phyloP scores from a whole-genome alignment of 2,113 vertebrate genomes.

The Mesocricetus auratus region DNA sequence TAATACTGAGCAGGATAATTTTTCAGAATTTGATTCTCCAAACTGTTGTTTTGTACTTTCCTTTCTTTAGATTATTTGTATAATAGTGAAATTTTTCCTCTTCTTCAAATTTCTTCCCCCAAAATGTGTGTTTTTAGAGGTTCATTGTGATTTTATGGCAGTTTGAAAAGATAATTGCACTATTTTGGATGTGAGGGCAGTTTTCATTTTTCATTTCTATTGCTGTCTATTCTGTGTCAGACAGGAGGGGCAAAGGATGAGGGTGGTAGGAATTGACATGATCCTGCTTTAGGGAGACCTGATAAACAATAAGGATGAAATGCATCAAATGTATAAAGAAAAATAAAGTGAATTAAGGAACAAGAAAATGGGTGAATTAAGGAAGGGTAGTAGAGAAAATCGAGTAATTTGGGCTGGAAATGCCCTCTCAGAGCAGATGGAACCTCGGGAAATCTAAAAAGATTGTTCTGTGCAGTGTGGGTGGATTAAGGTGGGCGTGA shows the following conservation, averaged over 20 bases:
- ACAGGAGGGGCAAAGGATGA: background rate
- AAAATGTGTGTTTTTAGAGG: background rate
- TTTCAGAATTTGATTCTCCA: background rate
- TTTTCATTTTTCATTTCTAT: background rate
- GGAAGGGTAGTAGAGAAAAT: background rate
- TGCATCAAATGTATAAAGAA: background rate
- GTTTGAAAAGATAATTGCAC: background rate
- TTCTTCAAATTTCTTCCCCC: background rate
- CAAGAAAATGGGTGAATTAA: background rate
- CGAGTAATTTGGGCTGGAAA: background rate
- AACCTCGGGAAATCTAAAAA: background rate
- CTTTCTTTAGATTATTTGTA: background rate
- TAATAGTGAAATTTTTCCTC: background rate
- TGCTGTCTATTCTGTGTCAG: background rate
- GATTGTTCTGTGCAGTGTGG: background rate
- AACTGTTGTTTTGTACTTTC: background rate
- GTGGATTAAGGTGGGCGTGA: background rate
- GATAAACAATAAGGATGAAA: background rate
- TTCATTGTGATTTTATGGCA: background rate
- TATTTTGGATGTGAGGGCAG: background rate
- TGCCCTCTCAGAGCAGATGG: background rate
- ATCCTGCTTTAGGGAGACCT: background rate
- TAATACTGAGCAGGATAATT: background rate
- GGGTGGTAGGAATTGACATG: too few relatives aligned
- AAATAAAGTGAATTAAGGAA: background rate